A percentile compares a stretch with the other conserved stretches of the same genome.
phyloP scores from a whole-genome alignment of 2,113 vertebrate species.

The Aegotheles bennettii region DNA sequence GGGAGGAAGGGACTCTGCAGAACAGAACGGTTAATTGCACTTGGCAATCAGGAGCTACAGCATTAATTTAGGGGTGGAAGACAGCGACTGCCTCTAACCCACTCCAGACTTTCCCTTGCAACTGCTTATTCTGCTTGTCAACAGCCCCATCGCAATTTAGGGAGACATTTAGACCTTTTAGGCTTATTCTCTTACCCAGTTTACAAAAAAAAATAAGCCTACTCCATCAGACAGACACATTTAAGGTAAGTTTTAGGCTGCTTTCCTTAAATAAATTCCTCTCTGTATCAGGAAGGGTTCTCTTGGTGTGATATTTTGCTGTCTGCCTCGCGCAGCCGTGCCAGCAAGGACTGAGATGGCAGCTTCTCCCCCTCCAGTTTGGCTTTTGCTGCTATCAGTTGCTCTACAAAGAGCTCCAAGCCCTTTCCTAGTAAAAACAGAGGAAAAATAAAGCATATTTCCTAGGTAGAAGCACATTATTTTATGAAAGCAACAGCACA shows the following conservation, averaged over 20 bases:
- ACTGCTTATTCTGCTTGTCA: neutral
- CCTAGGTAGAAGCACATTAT: fast-evolving
- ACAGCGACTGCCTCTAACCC: neutral
- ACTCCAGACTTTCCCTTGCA: neutral
- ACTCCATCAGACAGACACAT: neutral
- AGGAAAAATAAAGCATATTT: neutral
- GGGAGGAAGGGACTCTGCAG: neutral
- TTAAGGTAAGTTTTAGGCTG: neutral
- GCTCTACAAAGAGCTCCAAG: neutral
- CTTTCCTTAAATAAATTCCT: neutral
- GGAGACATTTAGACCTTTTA: neutral
- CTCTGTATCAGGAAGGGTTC: neutral
- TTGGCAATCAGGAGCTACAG: neutral
- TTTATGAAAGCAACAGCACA: neutral
- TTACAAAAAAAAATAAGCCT: neutral
- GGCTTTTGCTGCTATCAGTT: neutral
- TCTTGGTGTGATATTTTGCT: neutral
- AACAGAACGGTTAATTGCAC: neutral
- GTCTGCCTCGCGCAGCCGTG: neutral
- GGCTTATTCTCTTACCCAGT: neutral
- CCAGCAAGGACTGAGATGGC: neutral
- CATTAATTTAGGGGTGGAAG: neutral
- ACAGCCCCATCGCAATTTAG: fast-evolving
- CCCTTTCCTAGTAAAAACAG: neutral
- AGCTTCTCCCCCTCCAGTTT: neutral